Evolutionary conservation across 2,797 vertebrate species (phyloP).

Genomic region (Falco concolor): DNA sequence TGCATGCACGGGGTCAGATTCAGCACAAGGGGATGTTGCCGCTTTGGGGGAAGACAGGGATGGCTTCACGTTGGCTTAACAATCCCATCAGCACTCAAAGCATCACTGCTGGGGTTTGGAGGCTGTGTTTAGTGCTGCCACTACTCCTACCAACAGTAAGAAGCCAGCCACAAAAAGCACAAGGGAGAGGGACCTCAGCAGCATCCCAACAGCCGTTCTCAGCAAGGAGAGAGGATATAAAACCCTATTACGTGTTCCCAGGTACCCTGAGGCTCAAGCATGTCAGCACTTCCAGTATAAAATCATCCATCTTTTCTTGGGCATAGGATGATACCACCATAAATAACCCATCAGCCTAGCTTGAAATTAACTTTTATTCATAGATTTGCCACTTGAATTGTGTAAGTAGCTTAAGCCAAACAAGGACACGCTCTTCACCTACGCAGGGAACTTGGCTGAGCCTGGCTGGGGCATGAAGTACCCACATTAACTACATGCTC

Average conservation of each 20-base stretch:
- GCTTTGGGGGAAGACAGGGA: not conserved
- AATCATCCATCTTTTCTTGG: not conserved
- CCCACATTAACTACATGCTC: not conserved
- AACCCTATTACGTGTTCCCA: not conserved
- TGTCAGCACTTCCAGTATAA: fast-evolving
- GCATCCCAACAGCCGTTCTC: not conserved
- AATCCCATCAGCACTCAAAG: not conserved
- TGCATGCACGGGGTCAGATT: not conserved
- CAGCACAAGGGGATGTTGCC: not conserved
- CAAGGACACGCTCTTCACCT: not conserved
- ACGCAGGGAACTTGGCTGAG: not conserved
- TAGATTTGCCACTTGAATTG: not conserved
- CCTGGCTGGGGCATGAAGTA: not conserved
- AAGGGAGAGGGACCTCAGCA: not conserved
- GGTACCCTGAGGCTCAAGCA: not conserved
- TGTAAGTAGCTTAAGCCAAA: not conserved
- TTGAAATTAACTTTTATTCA: not conserved
- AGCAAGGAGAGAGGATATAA: not conserved
- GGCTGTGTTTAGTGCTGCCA: not conserved
- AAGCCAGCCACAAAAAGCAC: not conserved
- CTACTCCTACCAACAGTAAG: not conserved
- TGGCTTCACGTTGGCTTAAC: not conserved
- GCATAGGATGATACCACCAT: not conserved
- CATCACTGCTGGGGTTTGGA: not conserved
- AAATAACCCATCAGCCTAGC: not conserved